Base-by-base conservation (phyloP, 2,888 invertebrate species). In the Chamaedrilus cognettii region DNA sequence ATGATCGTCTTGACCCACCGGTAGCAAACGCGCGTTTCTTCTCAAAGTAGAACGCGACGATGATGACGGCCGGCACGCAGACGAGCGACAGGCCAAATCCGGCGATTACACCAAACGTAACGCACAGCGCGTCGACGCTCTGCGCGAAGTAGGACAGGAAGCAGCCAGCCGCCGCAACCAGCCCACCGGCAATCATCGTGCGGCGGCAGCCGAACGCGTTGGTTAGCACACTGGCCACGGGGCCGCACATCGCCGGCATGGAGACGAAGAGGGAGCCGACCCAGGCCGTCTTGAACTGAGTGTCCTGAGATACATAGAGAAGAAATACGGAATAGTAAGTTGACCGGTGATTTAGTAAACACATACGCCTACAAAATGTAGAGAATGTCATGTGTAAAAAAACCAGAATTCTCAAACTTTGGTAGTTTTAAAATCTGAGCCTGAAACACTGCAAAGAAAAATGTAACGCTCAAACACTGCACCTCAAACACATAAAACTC, bases 181-280 rank as follows among this genome's bases (percentile, higher is more conserved):
- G 19, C 0, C 82, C 82, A 19, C 83, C 83, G 5, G 73, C 68
- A 33, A 83, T 79, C 11, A 80, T 77, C 56, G 79, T 76, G 31
- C 70, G 72, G 2, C 83, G 74, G 69, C 83, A 83, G 49, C 83
- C 83, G 75, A 77, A 82, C 60, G 78, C 78, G 56, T 81, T 80
- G 11, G 79, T 79, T 3, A 82, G 73, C 5, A 79, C 78, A 67
- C 82, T 78, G 5, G 82, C 78, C 5, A 84, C 65, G 5, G 83
- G 83, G n/a, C 82, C 84, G 34, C 77, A 77, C n/a, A 83, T 75
- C 57, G 96, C 86, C 5, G 96, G 95, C 88, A 94, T 91, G 52
- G 94, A 92, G 89, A 94, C 92, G 82, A 96, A 94, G 61, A 96
- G 86, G 63, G 93, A 91, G 2, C 93, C 94, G 70, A 95, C 91